A percentile compares a stretch with the other conserved stretches of the same genome.
These are phyloP conservation scores for Volucella bombylans DNA, from an alignment of 2,888 invertebrate genomes.

Conservation along the genomic window DNA sequence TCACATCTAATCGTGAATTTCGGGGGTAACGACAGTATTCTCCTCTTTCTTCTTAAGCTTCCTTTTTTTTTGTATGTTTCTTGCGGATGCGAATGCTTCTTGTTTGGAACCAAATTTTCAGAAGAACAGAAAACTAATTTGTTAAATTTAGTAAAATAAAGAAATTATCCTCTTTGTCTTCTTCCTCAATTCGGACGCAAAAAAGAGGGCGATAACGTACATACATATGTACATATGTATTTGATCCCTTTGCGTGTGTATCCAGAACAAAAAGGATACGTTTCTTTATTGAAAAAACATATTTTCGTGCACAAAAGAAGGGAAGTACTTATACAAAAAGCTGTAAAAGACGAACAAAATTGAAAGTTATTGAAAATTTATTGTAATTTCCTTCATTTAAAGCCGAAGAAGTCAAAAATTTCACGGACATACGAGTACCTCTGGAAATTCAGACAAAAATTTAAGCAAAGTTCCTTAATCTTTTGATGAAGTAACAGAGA, in stretches of 20 bases:
- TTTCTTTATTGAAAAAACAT: constrained; percentile 22
- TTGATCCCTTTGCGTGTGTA: not conserved
- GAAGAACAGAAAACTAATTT: constrained; percentile 8
- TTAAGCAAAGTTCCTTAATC: no score
- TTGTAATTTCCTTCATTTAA: no score
- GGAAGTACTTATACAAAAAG: not conserved
- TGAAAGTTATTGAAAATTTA: not conserved
- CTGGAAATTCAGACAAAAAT: no score
- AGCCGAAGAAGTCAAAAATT: no score
- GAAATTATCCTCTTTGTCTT: constrained; percentile 49
- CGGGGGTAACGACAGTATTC: not conserved
- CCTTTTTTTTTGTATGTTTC: not conserved
- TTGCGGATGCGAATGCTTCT: constrained; percentile 1
- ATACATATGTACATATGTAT: no score
- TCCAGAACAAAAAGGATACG: not conserved
- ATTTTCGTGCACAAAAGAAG: not conserved
- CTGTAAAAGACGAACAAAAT: not conserved
- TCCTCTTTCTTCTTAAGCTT: not conserved
- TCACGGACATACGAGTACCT: no score
- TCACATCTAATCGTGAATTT: constrained; percentile 59
- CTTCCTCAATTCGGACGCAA: not conserved
- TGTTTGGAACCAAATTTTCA: constrained; percentile 42
- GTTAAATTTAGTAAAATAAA: constrained; percentile 42
- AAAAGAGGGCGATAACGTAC: not conserved
- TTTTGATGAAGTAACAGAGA: no score